Percentiles rank a stretch among this genome's conserved stretches.
phyloP scores from a whole-genome alignment of 1,140 invertebrate species.

The Patella vulgata region DNA sequence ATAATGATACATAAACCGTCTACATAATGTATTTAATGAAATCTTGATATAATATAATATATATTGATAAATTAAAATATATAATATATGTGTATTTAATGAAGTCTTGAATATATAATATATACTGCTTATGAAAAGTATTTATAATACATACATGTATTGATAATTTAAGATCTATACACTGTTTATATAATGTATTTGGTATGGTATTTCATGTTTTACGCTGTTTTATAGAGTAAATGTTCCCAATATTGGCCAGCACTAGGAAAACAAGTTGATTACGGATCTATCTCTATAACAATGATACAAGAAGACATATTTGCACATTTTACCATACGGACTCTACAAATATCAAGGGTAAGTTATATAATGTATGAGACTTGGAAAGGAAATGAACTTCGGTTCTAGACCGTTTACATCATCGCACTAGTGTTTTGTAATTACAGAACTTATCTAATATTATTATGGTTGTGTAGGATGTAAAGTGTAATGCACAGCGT shows the following conservation, averaged over 20 bases:
- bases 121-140: neutral
- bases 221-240: conserved; percentile 77
- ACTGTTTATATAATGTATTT: neutral
- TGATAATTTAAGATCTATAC: too few species aligned
- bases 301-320: neutral
- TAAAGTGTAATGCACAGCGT: too few species aligned
- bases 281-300: conserved; percentile 15
- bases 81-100: neutral
- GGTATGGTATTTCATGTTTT: neutral
- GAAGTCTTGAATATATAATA: neutral
- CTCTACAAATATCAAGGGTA: too few species aligned
- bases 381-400: too few species aligned
- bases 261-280: conserved; percentile 9
- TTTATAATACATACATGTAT: neutral
- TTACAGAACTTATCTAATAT: too few species aligned
- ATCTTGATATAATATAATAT: neutral
- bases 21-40: neutral
- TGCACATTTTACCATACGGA: conserved; percentile 19
- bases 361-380: too few species aligned
- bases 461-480: too few species aligned
- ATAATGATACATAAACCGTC: neutral
- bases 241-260: conserved; percentile 78
- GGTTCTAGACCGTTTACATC: too few species aligned
- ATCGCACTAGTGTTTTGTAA: too few species aligned
- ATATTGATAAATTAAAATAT: neutral